Percentiles rank a stretch among this genome's conserved stretches.
phyloP scores from a whole-genome alignment of 2,888 invertebrate genomes.

The Dryadula phaetusa region DNA sequence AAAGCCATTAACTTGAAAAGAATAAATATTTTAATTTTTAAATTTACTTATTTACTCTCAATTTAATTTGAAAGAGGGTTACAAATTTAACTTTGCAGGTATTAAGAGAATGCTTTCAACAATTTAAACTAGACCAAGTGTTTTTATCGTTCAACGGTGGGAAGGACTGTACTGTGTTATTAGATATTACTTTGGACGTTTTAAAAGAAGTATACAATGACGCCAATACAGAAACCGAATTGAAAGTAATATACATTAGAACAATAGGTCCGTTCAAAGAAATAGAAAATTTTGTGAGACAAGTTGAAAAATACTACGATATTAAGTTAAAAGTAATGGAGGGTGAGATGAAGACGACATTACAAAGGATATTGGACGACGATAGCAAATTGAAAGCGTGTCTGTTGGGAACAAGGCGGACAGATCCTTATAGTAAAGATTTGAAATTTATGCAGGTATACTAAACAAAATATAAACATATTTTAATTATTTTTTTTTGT shows the following conservation, averaged over 20 bases:
- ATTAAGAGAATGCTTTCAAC: constrained; percentile 84
- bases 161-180: constrained; percentile 97
- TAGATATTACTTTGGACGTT: constrained; percentile 78
- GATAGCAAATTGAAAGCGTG: constrained; percentile 89
- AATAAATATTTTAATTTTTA: no score
- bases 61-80: not conserved
- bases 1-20: no score
- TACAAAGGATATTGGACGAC: constrained; percentile 85
- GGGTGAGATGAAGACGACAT: constrained; percentile 89
- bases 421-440: constrained; percentile 92
- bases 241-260: constrained; percentile 92
- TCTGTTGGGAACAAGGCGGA: constrained; percentile 95
- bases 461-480: no score
- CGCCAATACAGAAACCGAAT: constrained; percentile 67
- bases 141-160: constrained; percentile 99
- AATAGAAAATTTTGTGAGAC: constrained; percentile 92
- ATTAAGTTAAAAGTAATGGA: constrained; percentile 88
- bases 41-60: no score
- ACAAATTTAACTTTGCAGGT: constrained; percentile 72
- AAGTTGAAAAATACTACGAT: constrained; percentile 88
- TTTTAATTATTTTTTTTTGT: not conserved
- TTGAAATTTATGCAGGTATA: constrained; percentile 88
- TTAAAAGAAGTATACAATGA: constrained; percentile 60
- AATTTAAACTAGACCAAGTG: constrained; percentile 89
- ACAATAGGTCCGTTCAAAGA: constrained; percentile 93